Conservation (phyloP, 2,797 vertebrate genomes). For the Triplophysa bombifrons region DNA sequence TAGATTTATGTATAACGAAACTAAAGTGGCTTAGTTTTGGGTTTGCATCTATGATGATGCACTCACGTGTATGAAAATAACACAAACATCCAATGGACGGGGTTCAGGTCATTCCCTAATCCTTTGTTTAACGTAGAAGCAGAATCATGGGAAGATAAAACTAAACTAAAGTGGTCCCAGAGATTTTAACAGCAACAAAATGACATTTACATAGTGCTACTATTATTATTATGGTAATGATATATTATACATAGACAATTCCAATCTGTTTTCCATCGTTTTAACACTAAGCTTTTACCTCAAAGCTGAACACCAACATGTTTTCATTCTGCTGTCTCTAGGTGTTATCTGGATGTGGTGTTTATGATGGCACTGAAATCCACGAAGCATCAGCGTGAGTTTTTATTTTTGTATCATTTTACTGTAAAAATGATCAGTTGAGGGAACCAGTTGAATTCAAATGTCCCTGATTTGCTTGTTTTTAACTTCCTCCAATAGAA, state of each 20-base stretch:
- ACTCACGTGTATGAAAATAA: too few relatives aligned
- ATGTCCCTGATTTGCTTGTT: neutral
- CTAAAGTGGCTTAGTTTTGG: too few relatives aligned
- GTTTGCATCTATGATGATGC: too few relatives aligned
- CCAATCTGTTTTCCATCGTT: neutral
- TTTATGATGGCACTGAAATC: slow-evolving; percentile 86
- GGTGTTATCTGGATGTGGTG: slow-evolving; percentile 87
- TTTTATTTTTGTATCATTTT: neutral
- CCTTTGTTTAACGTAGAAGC: neutral
- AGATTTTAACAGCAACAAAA: neutral
- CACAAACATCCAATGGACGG: too few relatives aligned
- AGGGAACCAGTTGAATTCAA: neutral
- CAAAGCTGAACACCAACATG: neutral
- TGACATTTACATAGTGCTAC: neutral
- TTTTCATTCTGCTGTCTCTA: slow-evolving; percentile 54
- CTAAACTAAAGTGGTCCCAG: too few relatives aligned
- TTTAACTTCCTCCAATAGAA: neutral
- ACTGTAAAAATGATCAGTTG: too few relatives aligned
- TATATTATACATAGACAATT: neutral
- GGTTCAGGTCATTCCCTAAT: too few relatives aligned
- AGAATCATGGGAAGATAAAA: neutral
- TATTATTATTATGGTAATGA: neutral
- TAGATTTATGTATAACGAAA: neutral
- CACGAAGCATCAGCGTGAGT: slow-evolving; percentile 89
- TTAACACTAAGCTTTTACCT: neutral